Evolutionary conservation across 23 tunicate genomes (phyloP).

Genomic region (Clavelina lepadiformis): DNA sequence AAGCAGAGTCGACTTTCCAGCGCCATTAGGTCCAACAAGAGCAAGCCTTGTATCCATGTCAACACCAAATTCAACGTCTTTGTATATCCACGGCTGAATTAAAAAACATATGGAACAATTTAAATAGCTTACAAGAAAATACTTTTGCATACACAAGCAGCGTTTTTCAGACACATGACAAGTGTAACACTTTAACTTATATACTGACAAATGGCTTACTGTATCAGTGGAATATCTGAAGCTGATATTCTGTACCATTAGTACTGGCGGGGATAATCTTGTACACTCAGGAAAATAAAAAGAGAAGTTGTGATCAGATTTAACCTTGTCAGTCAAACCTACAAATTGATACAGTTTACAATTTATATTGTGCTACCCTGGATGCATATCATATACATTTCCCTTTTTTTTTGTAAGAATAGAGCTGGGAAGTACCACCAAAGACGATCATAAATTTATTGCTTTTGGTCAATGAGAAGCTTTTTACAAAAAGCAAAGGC

Average conservation of each 20-base stretch:
- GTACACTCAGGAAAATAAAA: constrained; percentile 75
- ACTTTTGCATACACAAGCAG: too few relatives aligned
- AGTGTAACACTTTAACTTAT: too few relatives aligned
- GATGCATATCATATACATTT: too few relatives aligned
- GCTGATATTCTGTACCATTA: constrained; percentile 83
- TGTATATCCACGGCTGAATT: constrained; percentile 73
- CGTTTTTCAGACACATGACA: too few relatives aligned
- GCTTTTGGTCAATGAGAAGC: background rate
- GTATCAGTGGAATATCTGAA: constrained; percentile 77
- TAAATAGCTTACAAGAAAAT: too few relatives aligned
- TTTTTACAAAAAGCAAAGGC: too few relatives aligned
- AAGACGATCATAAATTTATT: background rate
- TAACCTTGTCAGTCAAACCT: constrained; percentile 65
- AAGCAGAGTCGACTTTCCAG: constrained; percentile 87
- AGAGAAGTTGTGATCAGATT: constrained; percentile 25
- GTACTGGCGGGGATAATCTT: constrained; percentile 68
- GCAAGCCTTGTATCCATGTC: constrained; percentile 92
- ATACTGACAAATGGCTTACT: constrained; percentile 34
- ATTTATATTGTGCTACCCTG: too few relatives aligned
- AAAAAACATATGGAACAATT: background rate
- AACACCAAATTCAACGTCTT: constrained; percentile 77
- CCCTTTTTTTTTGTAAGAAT: too few relatives aligned
- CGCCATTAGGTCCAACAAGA: constrained; percentile 93
- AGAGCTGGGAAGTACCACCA: background rate
- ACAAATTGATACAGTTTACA: too few relatives aligned